Percentiles rank a stretch among this genome's conserved stretches.
Evolutionary conservation across 1,140 invertebrate species (phyloP).

Genomic region (Heliconius himera): DNA sequence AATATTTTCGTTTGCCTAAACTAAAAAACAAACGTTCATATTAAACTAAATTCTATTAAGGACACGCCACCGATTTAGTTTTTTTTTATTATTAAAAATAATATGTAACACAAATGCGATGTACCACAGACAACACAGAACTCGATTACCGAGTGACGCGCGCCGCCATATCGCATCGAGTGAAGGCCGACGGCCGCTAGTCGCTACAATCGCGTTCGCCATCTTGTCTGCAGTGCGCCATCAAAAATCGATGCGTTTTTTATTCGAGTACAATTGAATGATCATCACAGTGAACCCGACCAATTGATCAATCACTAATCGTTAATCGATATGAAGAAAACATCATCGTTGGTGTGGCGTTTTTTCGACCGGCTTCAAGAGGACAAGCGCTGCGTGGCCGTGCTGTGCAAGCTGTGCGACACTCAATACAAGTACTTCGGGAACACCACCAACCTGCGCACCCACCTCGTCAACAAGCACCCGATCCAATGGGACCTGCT

Average conservation of each 20-base stretch:
- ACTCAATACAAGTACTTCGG: conserved; percentile 74
- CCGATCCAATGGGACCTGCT: conserved; percentile 74
- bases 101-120: background rate
- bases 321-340: conserved; percentile 73
- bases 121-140: conserved; percentile 30
- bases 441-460: conserved; percentile 73
- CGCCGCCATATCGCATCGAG: conserved; percentile 27
- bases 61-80: background rate
- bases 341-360: conserved; percentile 71
- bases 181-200: conserved; percentile 52
- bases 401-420: conserved; percentile 77
- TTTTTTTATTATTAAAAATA: conserved; percentile 1
- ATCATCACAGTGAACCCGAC: conserved; percentile 56
- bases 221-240: conserved; percentile 65
- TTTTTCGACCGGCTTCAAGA: conserved; percentile 75
- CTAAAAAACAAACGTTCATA: background rate
- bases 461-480: conserved; percentile 71
- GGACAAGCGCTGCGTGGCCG: conserved; percentile 63
- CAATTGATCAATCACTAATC: conserved; percentile 61
- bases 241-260: conserved; percentile 64
- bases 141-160: conserved; percentile 42
- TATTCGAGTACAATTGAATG: conserved; percentile 66
- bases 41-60: background rate
- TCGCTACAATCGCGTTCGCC: conserved; percentile 69
- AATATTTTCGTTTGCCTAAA: background rate